These are phyloP conservation scores for Trialeurodes vaporariorum DNA, from an alignment of 1,140 invertebrate species.

Conservation along the genomic window DNA sequence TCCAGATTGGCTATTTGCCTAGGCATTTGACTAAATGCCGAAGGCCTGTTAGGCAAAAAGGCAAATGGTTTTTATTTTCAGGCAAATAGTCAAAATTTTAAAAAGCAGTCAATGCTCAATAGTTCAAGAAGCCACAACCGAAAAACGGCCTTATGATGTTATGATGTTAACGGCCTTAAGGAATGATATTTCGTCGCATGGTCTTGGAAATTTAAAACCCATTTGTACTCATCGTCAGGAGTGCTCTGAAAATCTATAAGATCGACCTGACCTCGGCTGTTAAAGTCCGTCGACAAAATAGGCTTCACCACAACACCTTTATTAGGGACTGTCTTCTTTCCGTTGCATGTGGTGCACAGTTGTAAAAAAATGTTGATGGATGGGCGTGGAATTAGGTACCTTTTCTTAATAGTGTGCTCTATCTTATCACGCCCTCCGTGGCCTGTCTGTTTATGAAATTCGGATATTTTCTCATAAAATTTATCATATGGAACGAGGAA, in stretches of 20 bases:
- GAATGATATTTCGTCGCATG: background rate
- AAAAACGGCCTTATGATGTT: too few species aligned
- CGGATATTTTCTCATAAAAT: background rate
- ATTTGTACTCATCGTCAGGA: background rate
- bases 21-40: too few species aligned
- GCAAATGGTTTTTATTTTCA: too few species aligned
- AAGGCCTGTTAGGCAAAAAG: too few species aligned
- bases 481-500: background rate
- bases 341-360: background rate
- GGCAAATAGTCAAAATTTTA: too few species aligned
- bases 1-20: too few species aligned
- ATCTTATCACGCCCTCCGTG: background rate
- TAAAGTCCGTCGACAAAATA: background rate
- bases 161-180: background rate
- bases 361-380: background rate
- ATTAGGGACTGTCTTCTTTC: background rate
- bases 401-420: slow-evolving; percentile 1
- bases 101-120: too few species aligned
- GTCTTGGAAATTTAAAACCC: background rate
- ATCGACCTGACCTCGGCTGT: background rate
- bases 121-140: too few species aligned
- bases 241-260: background rate
- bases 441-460: background rate
- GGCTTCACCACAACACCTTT: background rate
- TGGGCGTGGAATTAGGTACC: background rate